Conservation (phyloP, 1,140 invertebrate genomes). For the Saccostrea echinata region DNA sequence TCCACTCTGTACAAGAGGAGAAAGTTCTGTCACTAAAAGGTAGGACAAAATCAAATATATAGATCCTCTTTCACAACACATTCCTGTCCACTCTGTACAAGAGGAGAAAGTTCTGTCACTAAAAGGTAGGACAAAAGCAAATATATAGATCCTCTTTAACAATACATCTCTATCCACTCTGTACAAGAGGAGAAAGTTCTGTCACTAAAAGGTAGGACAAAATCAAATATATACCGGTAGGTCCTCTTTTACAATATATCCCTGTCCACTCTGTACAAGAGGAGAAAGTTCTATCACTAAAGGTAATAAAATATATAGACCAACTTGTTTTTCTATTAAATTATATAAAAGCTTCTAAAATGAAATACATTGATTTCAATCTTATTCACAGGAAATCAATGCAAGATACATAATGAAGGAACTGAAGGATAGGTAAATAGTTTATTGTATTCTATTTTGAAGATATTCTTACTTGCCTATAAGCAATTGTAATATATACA, state of each 20-base stretch:
- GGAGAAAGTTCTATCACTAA: constrained; percentile 78
- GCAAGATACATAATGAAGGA: constrained; percentile 78
- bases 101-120: too few species aligned
- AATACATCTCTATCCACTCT: constrained; percentile 77
- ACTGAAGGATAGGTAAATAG: constrained; percentile 76
- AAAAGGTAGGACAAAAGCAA: background rate
- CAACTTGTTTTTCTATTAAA: too few species aligned
- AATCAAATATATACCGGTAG: background rate
- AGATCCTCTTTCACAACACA: background rate
- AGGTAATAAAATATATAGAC: constrained; percentile 62
- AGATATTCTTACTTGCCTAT: too few species aligned
- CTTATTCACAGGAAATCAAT: constrained; percentile 72
- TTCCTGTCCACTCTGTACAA: constrained; percentile 69
- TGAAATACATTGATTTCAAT: constrained; percentile 4
- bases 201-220: too few species aligned
- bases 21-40: constrained; percentile 79
- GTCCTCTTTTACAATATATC: constrained; percentile 77
- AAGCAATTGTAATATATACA: too few species aligned
- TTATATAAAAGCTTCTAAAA: too few species aligned
- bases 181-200: constrained; percentile 79
- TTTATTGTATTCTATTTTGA: background rate
- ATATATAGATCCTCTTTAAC: constrained; percentile 73
- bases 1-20: constrained; percentile 79
- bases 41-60: constrained; percentile 49
- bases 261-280: constrained; percentile 79